A percentile compares a stretch with the other conserved stretches of the same genome.
Evolutionary conservation across 2,113 vertebrate species (phyloP).

Genomic region (Scomber japonicus): DNA sequence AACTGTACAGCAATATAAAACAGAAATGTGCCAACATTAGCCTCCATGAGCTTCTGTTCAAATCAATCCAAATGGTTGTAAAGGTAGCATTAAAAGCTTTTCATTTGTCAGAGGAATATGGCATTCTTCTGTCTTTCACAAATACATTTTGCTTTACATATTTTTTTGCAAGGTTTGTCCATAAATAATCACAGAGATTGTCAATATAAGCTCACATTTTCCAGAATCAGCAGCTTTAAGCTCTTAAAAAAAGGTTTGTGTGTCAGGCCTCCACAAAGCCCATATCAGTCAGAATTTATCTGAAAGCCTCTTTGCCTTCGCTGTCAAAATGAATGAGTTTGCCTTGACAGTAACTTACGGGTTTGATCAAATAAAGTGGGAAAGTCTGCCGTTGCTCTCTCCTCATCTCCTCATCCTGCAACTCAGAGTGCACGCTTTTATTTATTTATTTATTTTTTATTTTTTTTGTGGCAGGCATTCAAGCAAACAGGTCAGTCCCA

Average conservation of each 20-base stretch:
- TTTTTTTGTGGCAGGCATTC: constrained; percentile 23
- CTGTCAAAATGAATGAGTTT: constrained; percentile 48
- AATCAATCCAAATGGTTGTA: too few species aligned
- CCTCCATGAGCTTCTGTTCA: too few species aligned
- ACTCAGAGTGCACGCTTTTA: background rate
- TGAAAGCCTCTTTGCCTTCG: background rate
- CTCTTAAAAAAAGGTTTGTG: background rate
- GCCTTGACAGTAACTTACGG: constrained; percentile 24
- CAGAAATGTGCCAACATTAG: too few species aligned
- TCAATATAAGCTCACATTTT: background rate
- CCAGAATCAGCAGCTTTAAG: constrained; percentile 3
- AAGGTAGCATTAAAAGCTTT: too few species aligned
- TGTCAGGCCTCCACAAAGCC: background rate
- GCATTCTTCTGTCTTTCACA: background rate
- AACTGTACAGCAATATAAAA: too few species aligned
- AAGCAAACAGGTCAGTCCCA: constrained; percentile 42
- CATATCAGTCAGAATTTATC: background rate
- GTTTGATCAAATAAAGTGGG: constrained; percentile 34
- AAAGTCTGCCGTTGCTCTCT: constrained; percentile 6
- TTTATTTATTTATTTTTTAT: too few species aligned
- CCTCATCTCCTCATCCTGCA: constrained; percentile 4
- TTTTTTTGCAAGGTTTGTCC: background rate
- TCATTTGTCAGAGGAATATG: background rate
- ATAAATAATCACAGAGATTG: background rate
- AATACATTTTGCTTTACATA: background rate